A percentile compares a stretch with the other conserved stretches of the same genome.
Conservation (phyloP, 2,797 vertebrate genomes). For the Hozukius guyotensis region DNA sequence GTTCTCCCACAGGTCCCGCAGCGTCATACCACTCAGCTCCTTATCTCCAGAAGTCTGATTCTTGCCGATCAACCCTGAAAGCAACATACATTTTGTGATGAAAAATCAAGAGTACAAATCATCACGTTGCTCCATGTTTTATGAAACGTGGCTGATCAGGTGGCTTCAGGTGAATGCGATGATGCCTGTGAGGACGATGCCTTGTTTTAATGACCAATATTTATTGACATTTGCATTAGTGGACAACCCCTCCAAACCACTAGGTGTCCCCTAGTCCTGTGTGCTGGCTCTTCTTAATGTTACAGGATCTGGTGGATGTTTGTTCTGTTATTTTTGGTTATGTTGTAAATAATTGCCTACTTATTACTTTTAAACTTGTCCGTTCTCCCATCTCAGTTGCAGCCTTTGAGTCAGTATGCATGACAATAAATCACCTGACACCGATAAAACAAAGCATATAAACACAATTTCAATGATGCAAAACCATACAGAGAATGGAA, state of each 20-base stretch:
- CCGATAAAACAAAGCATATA: neutral
- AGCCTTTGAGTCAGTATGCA: neutral
- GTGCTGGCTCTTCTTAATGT: neutral
- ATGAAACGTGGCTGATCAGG: neutral
- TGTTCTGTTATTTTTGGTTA: no score
- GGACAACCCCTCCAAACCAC: no score
- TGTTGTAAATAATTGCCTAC: no score
- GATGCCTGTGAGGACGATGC: neutral
- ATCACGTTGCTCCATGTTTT: neutral
- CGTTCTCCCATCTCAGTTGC: accelerated
- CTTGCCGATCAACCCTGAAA: constrained; percentile 92
- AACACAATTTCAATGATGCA: neutral
- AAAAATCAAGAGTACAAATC: neutral
- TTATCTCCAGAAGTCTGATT: constrained; percentile 84
- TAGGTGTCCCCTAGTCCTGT: neutral
- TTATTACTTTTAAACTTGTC: no score
- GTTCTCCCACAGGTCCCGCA: constrained; percentile 86
- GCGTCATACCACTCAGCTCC: constrained; percentile 74
- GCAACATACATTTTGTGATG: neutral
- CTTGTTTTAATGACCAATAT: neutral
- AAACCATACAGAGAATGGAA: neutral
- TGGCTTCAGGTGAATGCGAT: neutral
- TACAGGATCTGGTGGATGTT: neutral
- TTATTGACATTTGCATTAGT: neutral
- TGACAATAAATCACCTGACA: neutral